Conservation (phyloP, 2,113 vertebrate species). For the Hemibagrus wyckioides region DNA sequence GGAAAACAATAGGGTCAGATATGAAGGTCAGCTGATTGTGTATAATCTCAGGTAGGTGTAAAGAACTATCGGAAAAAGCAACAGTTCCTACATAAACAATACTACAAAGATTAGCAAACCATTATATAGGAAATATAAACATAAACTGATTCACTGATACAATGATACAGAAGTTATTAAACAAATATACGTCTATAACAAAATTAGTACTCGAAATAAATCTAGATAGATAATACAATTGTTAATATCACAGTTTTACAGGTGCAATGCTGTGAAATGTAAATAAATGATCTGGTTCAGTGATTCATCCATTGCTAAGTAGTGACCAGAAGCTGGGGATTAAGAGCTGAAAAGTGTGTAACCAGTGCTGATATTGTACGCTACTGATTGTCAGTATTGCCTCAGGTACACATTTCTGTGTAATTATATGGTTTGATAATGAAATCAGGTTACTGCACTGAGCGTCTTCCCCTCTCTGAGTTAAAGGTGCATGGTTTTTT, state of each 20-base stretch:
- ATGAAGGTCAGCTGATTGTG: too few relatives aligned
- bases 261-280: not conserved
- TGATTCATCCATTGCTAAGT: not conserved
- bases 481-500: not conserved
- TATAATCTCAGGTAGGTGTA: too few relatives aligned
- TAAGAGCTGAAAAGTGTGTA: not conserved
- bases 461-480: not conserved
- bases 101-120: not conserved
- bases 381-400: not conserved
- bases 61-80: not conserved
- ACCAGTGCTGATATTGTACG: not conserved
- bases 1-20: too few relatives aligned
- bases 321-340: not conserved
- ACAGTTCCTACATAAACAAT: not conserved
- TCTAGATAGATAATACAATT: not conserved
- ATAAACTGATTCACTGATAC: too few relatives aligned
- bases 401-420: not conserved
- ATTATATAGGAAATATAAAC: too few relatives aligned
- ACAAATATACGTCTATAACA: not conserved
- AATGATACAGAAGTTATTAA: not conserved
- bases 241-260: not conserved
- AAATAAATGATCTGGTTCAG: not conserved
- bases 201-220: too few relatives aligned
- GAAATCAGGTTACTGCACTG: not conserved
- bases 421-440: conserved; percentile 17